These are phyloP conservation scores for Icerya purchasi DNA, from an alignment of 2,888 invertebrate genomes.

Conservation along the genomic window DNA sequence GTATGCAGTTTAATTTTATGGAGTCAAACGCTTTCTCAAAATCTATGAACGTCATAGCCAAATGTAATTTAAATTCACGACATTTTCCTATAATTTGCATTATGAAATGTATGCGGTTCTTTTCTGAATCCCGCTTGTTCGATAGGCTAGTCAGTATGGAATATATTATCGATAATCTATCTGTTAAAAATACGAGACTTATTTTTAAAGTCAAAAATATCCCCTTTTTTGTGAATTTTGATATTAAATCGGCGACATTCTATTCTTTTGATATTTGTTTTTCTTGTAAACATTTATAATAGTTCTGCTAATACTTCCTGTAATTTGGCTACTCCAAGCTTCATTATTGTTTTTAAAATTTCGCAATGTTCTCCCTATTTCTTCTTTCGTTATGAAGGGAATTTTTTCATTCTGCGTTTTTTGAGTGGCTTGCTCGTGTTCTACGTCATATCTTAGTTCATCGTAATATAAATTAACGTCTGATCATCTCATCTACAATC, in stretches of 20 bases:
- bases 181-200: too few relatives aligned
- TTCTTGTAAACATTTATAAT: not conserved
- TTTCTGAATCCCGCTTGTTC: not conserved
- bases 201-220: too few relatives aligned
- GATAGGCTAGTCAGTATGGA: not conserved
- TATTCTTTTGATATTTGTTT: not conserved
- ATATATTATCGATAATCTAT: not conserved
- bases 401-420: not conserved
- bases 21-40: not conserved
- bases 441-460: not conserved
- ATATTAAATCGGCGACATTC: too few relatives aligned
- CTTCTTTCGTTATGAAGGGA: not conserved
- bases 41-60: not conserved
- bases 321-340: too few relatives aligned
- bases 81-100: not conserved
- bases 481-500: too few relatives aligned
- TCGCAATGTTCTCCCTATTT: not conserved
- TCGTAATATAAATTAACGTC: not conserved
- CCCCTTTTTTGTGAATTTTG: too few relatives aligned
- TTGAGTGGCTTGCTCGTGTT: not conserved
- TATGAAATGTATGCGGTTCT: not conserved
- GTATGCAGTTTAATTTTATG: not conserved
- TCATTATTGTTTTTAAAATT: not conserved
- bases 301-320: not conserved
- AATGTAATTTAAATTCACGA: not conserved